Evolutionary conservation across 2,113 vertebrate genomes (phyloP).

Genomic region (Tretioscincus oriximinensis): DNA sequence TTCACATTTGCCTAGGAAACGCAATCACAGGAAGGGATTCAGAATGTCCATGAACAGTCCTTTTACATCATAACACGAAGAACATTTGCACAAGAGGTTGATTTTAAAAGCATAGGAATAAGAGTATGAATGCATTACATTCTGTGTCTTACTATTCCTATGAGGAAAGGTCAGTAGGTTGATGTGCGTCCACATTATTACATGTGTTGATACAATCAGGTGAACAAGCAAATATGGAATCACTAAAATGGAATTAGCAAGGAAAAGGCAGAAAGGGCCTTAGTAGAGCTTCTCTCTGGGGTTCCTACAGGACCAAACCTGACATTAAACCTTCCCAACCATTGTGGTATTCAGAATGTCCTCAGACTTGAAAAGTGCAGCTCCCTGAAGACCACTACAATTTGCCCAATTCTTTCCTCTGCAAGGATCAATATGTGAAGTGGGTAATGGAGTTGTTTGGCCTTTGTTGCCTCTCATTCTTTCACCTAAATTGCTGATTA

Average conservation of each 20-base stretch:
- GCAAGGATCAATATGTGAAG: not conserved
- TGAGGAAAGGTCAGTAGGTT: too few relatives aligned
- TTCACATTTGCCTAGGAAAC: too few relatives aligned
- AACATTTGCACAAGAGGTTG: too few relatives aligned
- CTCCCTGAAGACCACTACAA: not conserved
- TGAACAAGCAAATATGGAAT: not conserved
- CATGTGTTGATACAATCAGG: not conserved
- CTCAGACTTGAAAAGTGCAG: not conserved
- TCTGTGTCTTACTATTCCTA: too few relatives aligned
- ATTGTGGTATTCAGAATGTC: not conserved
- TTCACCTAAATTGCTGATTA: not conserved
- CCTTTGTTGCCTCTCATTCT: not conserved
- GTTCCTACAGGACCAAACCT: not conserved
- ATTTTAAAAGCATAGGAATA: too few relatives aligned
- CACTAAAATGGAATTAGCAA: not conserved
- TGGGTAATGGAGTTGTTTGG: not conserved
- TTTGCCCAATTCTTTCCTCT: not conserved
- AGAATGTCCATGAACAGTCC: too few relatives aligned
- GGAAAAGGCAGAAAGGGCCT: too few relatives aligned
- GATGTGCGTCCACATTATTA: not conserved
- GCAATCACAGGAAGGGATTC: too few relatives aligned
- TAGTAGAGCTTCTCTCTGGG: not conserved
- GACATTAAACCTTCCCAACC: not conserved
- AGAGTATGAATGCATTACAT: too few relatives aligned
- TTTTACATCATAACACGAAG: too few relatives aligned